These are phyloP conservation scores for Desmophyllum pertusum DNA, from an alignment of 92 coral and sea anemone species.

Conservation along the genomic window DNA sequence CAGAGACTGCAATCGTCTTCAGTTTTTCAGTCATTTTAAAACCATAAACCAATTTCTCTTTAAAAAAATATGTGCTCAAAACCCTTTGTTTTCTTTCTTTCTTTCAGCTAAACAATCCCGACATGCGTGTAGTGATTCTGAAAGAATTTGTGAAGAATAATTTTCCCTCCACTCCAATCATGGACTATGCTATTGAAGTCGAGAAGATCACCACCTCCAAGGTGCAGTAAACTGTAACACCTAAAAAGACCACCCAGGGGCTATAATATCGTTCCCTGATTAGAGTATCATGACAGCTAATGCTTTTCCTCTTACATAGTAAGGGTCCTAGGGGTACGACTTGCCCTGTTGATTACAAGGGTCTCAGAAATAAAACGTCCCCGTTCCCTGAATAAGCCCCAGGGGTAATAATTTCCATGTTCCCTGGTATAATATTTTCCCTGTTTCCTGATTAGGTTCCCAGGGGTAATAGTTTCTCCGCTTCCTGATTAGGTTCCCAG, in stretches of 20 bases:
- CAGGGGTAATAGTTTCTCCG: background rate
- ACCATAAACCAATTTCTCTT: too few relatives aligned
- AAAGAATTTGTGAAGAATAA: conserved; percentile 91
- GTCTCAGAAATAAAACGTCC: too few relatives aligned
- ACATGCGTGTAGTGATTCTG: conserved; percentile 89
- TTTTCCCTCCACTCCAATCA: conserved; percentile 81
- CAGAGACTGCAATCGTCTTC: too few relatives aligned
- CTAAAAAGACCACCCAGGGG: background rate
- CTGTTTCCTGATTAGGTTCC: background rate
- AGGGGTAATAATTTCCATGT: background rate
- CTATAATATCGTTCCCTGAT: background rate
- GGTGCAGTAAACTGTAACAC: conserved; percentile 63
- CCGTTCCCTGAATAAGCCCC: background rate
- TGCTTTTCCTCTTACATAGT: too few relatives aligned
- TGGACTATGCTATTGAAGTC: conserved; percentile 90
- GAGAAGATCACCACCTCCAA: conserved; percentile 96
- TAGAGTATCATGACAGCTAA: background rate
- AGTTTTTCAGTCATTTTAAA: background rate
- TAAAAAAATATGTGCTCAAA: too few relatives aligned
- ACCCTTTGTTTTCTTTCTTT: background rate
- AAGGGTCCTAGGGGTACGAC: background rate
- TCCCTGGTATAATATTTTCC: background rate
- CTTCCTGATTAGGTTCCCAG: background rate
- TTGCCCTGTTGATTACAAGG: too few relatives aligned
- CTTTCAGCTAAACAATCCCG: conserved; percentile 91